Evolutionary conservation across 2,888 invertebrate genomes (phyloP).

Genomic region (Lissocephala sabroskyi): DNA sequence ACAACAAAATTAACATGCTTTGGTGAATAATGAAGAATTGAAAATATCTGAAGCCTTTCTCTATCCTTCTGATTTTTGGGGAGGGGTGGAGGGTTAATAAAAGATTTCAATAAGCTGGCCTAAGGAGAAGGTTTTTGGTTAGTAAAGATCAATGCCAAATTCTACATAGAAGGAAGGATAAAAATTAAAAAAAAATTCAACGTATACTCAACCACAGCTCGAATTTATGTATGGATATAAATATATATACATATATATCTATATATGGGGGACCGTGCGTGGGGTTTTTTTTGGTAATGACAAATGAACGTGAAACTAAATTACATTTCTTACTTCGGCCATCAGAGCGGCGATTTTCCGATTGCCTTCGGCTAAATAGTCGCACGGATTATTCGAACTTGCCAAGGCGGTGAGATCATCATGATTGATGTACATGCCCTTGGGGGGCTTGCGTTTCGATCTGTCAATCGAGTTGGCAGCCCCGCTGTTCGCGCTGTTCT

Average conservation of each 20-base stretch:
- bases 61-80: too few species aligned
- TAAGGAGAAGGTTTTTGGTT: too few species aligned
- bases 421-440: constrained; percentile 98
- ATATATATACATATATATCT: background rate
- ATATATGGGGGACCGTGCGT: too few species aligned
- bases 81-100: too few species aligned
- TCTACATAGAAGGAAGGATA: background rate
- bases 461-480: constrained; percentile 67
- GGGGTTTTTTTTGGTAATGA: too few species aligned
- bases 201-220: background rate
- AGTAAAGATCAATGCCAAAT: too few species aligned
- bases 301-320: too few species aligned
- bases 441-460: constrained; percentile 90
- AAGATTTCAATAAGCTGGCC: too few species aligned
- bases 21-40: too few species aligned
- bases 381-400: constrained; percentile 74
- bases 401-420: constrained; percentile 96
- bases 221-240: background rate
- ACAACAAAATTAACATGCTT: too few species aligned
- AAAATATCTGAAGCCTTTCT: too few species aligned
- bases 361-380: constrained; percentile 92
- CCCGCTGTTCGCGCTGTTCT: constrained; percentile 40
- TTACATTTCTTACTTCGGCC: constrained; percentile 91
- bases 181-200: constrained; percentile 3
- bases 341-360: constrained; percentile 94